Percentiles rank a stretch among this genome's conserved stretches.
Conservation (phyloP, 2,888 invertebrate species). For the Notodonta ziczac region DNA sequence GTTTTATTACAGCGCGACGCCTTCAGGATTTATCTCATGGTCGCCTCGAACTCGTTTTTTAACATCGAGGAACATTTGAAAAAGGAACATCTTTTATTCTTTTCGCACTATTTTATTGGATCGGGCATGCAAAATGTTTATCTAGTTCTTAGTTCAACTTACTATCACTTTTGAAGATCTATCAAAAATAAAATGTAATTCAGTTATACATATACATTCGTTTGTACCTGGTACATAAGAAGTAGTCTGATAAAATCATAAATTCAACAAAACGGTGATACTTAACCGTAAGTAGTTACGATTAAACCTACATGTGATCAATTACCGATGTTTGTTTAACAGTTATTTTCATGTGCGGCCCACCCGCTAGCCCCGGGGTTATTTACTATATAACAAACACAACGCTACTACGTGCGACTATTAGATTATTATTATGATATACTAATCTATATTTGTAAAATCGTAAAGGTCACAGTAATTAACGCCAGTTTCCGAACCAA, state of each 20-base stretch:
- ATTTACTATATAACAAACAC: background rate
- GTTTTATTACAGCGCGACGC: constrained; percentile 80
- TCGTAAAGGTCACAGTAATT: too few relatives aligned
- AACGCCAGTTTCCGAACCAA: too few relatives aligned
- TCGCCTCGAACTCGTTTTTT: constrained; percentile 66
- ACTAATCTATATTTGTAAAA: too few relatives aligned
- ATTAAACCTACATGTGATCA: background rate
- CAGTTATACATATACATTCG: too few relatives aligned
- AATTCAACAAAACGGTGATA: background rate
- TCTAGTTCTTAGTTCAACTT: too few relatives aligned
- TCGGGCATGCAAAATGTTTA: too few relatives aligned
- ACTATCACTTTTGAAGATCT: too few relatives aligned
- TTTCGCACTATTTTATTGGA: background rate
- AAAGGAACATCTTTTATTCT: constrained; percentile 52
- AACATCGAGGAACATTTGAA: constrained; percentile 59
- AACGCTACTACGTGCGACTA: background rate
- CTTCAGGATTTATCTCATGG: constrained; percentile 80
- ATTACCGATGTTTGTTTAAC: background rate
- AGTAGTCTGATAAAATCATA: too few relatives aligned
- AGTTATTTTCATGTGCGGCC: background rate
- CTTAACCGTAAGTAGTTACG: background rate
- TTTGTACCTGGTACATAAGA: too few relatives aligned
- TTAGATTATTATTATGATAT: too few relatives aligned
- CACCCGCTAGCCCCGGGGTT: background rate
- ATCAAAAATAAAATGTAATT: too few relatives aligned